phyloP scores from a whole-genome alignment of 2,888 invertebrate species.

The Anagyrus pseudococci region DNA sequence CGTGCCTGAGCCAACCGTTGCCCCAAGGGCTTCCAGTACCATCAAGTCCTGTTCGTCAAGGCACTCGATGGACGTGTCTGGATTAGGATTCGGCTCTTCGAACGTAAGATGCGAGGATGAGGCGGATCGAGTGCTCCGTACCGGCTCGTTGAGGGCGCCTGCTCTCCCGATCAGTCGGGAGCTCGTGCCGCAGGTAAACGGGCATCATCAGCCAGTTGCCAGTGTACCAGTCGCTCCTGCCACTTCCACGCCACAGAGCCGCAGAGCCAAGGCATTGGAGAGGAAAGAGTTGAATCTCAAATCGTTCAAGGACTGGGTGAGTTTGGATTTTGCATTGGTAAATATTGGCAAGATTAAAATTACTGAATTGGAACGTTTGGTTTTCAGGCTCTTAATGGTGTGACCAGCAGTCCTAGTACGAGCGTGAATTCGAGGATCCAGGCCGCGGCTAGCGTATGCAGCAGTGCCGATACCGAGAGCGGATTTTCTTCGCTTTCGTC shows the following conservation, averaged over 20 bases:
- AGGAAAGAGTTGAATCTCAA: slow-evolving; percentile 38
- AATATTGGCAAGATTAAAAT: background rate
- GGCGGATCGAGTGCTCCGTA: too few relatives aligned
- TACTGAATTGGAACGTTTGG: background rate
- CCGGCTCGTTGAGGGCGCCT: too few relatives aligned
- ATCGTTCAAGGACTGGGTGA: slow-evolving; percentile 34
- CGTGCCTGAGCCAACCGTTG: background rate
- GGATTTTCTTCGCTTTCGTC: slow-evolving; percentile 87
- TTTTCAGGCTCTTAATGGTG: slow-evolving; percentile 30
- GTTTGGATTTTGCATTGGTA: background rate
- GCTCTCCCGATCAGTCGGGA: slow-evolving; percentile 45
- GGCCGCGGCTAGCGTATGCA: slow-evolving; percentile 49
- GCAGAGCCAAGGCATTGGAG: slow-evolving; percentile 40
- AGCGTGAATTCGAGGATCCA: slow-evolving; percentile 44
- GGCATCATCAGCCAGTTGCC: slow-evolving; percentile 3
- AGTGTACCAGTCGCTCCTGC: slow-evolving; percentile 3
- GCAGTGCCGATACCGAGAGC: slow-evolving; percentile 77
- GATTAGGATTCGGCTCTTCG: background rate
- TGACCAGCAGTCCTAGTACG: background rate
- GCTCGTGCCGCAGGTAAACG: background rate
- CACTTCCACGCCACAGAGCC: slow-evolving; percentile 42
- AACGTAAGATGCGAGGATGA: too few relatives aligned
- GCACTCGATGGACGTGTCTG: slow-evolving; percentile 49
- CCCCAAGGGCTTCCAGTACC: slow-evolving; percentile 33
- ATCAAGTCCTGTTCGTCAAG: slow-evolving; percentile 47